Evolutionary conservation across 1,140 invertebrate species (phyloP).

Genomic region (Drosophila kanapiae): DNA sequence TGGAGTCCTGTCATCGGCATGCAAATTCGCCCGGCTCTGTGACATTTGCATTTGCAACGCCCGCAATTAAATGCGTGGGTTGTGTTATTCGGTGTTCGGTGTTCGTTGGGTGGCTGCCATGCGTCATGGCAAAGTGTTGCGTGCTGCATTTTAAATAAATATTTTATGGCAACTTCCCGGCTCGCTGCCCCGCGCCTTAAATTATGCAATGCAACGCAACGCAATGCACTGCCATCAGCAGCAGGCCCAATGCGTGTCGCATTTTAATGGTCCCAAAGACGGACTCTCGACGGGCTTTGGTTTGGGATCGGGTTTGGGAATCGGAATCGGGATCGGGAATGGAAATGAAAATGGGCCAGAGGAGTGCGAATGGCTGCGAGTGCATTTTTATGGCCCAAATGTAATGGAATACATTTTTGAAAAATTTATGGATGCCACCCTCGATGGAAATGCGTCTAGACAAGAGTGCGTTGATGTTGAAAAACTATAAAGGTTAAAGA

Average conservation of each 20-base stretch:
- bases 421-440: constrained; percentile 60
- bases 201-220: constrained; percentile 77
- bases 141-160: constrained; percentile 82
- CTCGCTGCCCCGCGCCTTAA: constrained; percentile 63
- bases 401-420: constrained; percentile 69
- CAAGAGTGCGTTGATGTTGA: constrained; percentile 13
- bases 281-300: constrained; percentile 15
- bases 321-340: constrained; percentile 2
- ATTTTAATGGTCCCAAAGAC: constrained; percentile 65
- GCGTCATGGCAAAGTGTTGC: constrained; percentile 78
- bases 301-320: background rate
- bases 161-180: constrained; percentile 70
- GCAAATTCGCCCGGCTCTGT: constrained; percentile 40
- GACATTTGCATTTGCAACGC: constrained; percentile 58
- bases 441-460: constrained; percentile 36
- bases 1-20: constrained; percentile 59
- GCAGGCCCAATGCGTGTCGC: constrained; percentile 70
- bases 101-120: constrained; percentile 36
- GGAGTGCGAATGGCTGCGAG: too few species aligned
- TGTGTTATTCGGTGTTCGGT: background rate
- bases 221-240: constrained; percentile 50
- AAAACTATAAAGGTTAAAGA: background rate
- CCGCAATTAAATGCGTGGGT: constrained; percentile 61
- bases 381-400: constrained; percentile 65
- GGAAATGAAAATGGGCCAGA: constrained; percentile 13